Percentiles rank a stretch among this genome's conserved stretches.
Conservation (phyloP, 35 echinoderm and acorn worm genomes). For the Lytechinus pictus region DNA sequence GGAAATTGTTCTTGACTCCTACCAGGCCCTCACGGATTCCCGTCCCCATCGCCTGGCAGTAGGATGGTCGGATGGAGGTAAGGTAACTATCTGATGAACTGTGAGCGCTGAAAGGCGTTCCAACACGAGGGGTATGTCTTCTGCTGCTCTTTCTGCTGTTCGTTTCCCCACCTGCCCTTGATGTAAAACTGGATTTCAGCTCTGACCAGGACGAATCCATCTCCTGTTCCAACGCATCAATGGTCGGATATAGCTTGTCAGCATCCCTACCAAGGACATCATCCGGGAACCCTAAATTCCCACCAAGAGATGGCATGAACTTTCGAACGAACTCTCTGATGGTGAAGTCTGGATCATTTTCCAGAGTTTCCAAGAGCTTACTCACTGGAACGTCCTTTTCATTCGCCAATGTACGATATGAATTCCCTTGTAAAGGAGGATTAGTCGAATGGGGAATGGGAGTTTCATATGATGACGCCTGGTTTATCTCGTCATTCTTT, state of each 20-base stretch:
- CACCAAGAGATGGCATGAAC: constrained; percentile 35
- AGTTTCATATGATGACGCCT: not conserved
- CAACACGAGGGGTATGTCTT: constrained; percentile 31
- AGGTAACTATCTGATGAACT: constrained; percentile 26
- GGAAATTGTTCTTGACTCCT: constrained; percentile 92
- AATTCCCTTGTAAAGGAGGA: not conserved
- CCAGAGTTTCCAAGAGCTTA: constrained; percentile 62
- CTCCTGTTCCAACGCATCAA: constrained; percentile 14
- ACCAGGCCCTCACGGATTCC: constrained; percentile 80
- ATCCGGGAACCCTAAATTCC: not conserved
- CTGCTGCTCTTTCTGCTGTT: constrained; percentile 41
- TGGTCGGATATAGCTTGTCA: not conserved
- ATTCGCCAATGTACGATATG: not conserved
- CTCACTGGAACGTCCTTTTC: constrained; percentile 59
- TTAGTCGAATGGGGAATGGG: not conserved
- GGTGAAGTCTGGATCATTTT: constrained; percentile 82
- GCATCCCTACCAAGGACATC: constrained; percentile 49
- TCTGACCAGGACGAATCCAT: constrained; percentile 8
- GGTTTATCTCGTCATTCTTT: not conserved
- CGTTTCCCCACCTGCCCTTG: not conserved
- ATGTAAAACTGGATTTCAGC: constrained; percentile 17
- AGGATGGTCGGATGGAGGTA: constrained; percentile 26
- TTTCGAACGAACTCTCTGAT: constrained; percentile 78
- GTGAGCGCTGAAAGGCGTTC: constrained; percentile 5
- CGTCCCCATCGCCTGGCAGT: constrained; percentile 72